Evolutionary conservation across 2,113 vertebrate genomes (phyloP).

Genomic region (Mesocricetus auratus): DNA sequence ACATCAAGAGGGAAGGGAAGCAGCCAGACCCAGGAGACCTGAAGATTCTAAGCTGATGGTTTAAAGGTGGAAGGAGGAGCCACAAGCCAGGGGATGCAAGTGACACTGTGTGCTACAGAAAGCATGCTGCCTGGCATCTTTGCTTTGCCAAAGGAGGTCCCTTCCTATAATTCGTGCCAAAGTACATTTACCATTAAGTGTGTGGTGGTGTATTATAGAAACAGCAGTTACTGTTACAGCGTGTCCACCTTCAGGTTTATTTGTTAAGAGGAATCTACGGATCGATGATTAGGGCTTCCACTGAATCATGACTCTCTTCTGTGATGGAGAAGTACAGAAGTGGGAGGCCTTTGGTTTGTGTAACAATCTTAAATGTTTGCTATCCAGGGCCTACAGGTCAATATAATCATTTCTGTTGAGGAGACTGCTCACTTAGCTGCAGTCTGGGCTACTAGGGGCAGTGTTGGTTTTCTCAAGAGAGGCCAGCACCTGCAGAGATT

Average conservation of each 20-base stretch:
- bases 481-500: neutral
- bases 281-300: neutral
- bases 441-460: neutral
- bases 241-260: neutral
- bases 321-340: neutral
- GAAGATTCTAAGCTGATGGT: neutral
- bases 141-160: neutral
- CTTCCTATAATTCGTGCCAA: neutral
- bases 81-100: neutral
- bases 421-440: neutral
- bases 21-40: neutral
- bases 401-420: conserved; percentile 32
- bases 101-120: neutral
- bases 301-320: neutral
- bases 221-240: neutral
- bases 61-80: neutral
- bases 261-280: neutral
- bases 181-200: neutral
- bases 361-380: neutral
- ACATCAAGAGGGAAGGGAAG: neutral
- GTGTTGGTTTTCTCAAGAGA: conserved; percentile 39
- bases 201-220: neutral
- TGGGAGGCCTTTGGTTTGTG: neutral
- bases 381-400: neutral
- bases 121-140: too few relatives aligned